Conservation (phyloP, 1,140 invertebrate species). For the Bicyclus anynana region DNA sequence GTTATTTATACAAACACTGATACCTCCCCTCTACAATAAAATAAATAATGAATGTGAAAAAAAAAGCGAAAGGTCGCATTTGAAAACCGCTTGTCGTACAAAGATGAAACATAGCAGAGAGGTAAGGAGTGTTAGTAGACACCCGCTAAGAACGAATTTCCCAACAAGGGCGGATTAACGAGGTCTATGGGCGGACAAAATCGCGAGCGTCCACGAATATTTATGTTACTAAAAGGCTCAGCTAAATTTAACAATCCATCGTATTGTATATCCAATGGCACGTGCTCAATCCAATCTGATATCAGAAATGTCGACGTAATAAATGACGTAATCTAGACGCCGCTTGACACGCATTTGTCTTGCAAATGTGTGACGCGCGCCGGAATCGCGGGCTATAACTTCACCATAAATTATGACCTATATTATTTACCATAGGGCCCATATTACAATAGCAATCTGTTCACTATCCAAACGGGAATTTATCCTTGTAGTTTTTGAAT, state of each 20-base stretch:
- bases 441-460: conserved; percentile 1
- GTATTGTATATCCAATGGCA: conserved; percentile 2
- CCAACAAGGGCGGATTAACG: background rate
- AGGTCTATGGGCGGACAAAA: too few species aligned
- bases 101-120: too few species aligned
- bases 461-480: background rate
- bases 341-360: conserved; percentile 24
- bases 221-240: background rate
- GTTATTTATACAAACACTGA: too few species aligned
- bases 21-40: too few species aligned
- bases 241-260: background rate
- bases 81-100: too few species aligned
- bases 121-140: too few species aligned
- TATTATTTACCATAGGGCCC: conserved; percentile 3
- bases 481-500: background rate
- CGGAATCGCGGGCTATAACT: conserved; percentile 12
- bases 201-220: background rate
- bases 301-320: conserved; percentile 11
- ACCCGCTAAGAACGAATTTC: too few species aligned
- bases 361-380: conserved; percentile 17
- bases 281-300: conserved; percentile 9
- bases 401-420: conserved; percentile 19
- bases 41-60: too few species aligned
- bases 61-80: too few species aligned
- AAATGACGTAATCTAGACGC: conserved; percentile 18